Conservation (phyloP, 1,140 invertebrate genomes). For the Aphaenogaster rudis region DNA sequence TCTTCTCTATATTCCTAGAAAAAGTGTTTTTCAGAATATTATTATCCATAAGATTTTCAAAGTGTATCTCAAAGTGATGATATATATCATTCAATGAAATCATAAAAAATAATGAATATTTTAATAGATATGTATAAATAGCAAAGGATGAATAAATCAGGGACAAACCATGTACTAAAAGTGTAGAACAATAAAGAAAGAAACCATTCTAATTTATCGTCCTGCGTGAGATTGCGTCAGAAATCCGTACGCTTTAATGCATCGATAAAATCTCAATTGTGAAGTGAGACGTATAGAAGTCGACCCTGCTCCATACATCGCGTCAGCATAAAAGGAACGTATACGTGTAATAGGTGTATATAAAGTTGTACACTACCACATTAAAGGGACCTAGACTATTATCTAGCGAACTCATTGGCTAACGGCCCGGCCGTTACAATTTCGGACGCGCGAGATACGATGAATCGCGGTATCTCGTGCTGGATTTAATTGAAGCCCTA, state of each 20-base stretch:
- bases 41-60: neutral
- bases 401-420: conserved; percentile 73
- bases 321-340: conserved; percentile 75
- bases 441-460: conserved; percentile 70
- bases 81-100: neutral
- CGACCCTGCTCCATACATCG: neutral
- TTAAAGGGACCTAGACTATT: conserved; percentile 69
- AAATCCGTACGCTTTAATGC: conserved; percentile 34
- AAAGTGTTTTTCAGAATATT: neutral
- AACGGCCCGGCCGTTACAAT: conserved; percentile 78
- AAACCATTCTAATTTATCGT: conserved; percentile 21
- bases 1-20: neutral
- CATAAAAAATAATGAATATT: conserved; percentile 16
- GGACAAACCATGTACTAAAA: neutral
- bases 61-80: neutral
- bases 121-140: neutral
- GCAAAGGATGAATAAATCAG: conserved; percentile 14
- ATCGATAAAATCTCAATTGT: conserved; percentile 71
- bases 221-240: neutral
- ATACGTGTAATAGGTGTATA: conserved; percentile 79
- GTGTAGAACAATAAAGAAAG: neutral
- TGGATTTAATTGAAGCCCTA: conserved; percentile 75
- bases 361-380: conserved; percentile 68
- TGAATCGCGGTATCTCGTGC: conserved; percentile 54
- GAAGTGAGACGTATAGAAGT: conserved; percentile 14